Percentiles rank a stretch among this genome's conserved stretches.
These are phyloP conservation scores for Podarcis lilfordi DNA, from an alignment of 2,797 vertebrate species.

Conservation along the genomic window DNA sequence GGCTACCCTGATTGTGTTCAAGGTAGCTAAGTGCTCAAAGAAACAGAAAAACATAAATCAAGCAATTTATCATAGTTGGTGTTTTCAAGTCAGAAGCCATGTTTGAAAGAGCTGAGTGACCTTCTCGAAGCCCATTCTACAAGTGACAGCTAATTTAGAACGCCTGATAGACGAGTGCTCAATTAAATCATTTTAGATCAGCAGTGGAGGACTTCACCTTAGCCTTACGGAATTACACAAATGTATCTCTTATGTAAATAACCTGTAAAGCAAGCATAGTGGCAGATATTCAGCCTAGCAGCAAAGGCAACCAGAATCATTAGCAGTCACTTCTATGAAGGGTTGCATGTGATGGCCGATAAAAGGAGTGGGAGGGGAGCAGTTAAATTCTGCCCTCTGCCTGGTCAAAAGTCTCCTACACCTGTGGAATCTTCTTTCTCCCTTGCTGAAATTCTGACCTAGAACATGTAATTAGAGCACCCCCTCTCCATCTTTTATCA, in stretches of 20 bases:
- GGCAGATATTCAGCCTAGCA: background rate
- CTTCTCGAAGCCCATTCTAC: background rate
- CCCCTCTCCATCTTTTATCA: background rate
- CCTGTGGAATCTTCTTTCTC: background rate
- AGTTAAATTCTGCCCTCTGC: background rate
- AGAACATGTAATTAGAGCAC: background rate
- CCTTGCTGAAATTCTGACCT: background rate
- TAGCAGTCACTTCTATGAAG: background rate
- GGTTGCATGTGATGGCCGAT: background rate
- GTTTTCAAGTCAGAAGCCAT: background rate
- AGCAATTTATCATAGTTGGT: conserved; percentile 3
- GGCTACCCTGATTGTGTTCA: background rate
- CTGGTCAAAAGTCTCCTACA: background rate
- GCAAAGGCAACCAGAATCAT: background rate
- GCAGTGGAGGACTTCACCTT: background rate
- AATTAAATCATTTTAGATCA: conserved; percentile 16
- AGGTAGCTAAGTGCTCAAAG: background rate
- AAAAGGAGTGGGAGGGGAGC: background rate
- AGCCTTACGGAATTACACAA: conserved; percentile 8
- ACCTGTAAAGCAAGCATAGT: background rate
- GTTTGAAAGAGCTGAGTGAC: background rate
- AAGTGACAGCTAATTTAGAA: background rate
- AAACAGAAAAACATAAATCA: conserved; percentile 14
- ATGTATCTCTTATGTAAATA: background rate
- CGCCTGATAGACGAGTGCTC: background rate